phyloP scores from a whole-genome alignment of 1,140 invertebrate species.

The Papilio machaon region DNA sequence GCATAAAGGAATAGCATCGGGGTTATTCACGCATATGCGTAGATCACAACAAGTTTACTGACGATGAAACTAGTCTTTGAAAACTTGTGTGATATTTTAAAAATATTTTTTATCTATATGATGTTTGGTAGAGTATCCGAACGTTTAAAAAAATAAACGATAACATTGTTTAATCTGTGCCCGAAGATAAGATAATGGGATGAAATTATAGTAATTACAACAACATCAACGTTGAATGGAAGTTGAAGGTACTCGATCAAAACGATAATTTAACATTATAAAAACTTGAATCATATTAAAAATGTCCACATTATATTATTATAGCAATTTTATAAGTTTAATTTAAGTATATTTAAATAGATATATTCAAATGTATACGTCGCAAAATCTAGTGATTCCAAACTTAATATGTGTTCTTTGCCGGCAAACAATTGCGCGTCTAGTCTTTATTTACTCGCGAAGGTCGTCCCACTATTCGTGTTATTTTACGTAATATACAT shows the following conservation, averaged over 20 bases:
- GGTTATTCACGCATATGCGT: conserved; percentile 28
- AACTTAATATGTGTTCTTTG: conserved; percentile 3
- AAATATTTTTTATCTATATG: conserved; percentile 1
- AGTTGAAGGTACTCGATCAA: background rate
- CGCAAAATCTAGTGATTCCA: background rate
- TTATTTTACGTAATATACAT: conserved; percentile 30
- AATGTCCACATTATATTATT: background rate
- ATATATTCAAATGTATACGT: too few relatives aligned
- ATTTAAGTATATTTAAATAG: background rate
- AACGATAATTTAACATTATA: background rate
- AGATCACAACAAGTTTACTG: background rate
- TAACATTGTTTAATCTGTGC: conserved; percentile 37
- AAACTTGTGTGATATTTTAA: background rate
- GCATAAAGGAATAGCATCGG: conserved; percentile 11
- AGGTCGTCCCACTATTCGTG: background rate
- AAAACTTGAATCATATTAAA: background rate
- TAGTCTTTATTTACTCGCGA: conserved; percentile 30
- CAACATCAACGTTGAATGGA: background rate
- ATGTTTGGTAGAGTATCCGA: conserved; percentile 9
- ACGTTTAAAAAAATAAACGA: conserved; percentile 8
- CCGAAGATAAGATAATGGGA: conserved; percentile 22
- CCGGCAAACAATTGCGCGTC: conserved; percentile 21
- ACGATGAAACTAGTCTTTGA: conserved; percentile 2
- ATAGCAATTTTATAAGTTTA: background rate
- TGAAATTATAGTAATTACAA: conserved; percentile 30